These are phyloP conservation scores for Cyphomyrus discorhynchus DNA, from an alignment of 2,113 vertebrate genomes.

Conservation along the genomic window DNA sequence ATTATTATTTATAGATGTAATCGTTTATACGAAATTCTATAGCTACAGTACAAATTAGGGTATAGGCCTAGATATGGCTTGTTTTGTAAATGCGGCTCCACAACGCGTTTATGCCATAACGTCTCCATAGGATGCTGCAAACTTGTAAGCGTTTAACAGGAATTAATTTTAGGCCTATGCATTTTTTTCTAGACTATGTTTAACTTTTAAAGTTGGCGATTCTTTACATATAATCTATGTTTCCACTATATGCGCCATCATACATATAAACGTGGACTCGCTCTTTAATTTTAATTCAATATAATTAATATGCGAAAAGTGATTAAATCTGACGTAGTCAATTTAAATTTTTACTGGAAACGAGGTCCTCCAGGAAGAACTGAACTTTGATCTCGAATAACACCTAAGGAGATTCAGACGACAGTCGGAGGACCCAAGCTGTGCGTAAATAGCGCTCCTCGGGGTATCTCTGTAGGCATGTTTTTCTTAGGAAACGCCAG, in stretches of 20 bases:
- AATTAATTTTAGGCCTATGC: not conserved
- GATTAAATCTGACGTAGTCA: not conserved
- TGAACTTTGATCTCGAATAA: conserved; percentile 5
- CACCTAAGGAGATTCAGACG: not conserved
- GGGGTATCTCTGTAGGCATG: not conserved
- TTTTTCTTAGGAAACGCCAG: not conserved
- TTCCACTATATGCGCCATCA: not conserved
- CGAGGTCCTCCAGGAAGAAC: not conserved
- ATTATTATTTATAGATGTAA: not conserved
- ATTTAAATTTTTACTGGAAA: not conserved
- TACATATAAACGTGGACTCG: not conserved
- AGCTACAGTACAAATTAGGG: not conserved
- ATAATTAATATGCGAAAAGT: not conserved
- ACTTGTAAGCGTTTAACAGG: not conserved
- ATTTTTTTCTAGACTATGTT: not conserved
- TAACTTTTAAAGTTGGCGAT: not conserved
- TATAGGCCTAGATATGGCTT: not conserved
- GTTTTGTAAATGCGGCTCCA: not conserved
- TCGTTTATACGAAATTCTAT: not conserved
- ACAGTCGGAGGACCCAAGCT: not conserved
- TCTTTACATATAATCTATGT: not conserved
- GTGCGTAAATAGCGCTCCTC: not conserved
- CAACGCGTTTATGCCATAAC: not conserved
- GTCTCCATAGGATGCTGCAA: not conserved
- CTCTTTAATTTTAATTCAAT: not conserved